A percentile compares a stretch with the other conserved stretches of the same genome.
These are phyloP conservation scores for Idaea straminata DNA, from an alignment of 2,888 invertebrate genomes.

Conservation along the genomic window DNA sequence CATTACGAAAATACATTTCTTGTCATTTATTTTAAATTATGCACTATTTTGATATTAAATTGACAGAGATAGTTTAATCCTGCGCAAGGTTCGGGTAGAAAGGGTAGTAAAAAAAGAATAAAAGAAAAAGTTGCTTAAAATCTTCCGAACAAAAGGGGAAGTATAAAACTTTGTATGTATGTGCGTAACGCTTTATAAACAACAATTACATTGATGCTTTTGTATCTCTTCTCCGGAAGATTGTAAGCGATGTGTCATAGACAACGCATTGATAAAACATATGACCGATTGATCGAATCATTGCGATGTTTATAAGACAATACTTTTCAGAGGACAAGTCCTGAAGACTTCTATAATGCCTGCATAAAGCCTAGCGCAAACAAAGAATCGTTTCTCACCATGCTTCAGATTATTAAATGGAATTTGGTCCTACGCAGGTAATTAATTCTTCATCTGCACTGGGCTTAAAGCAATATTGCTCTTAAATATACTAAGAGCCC, in stretches of 20 bases:
- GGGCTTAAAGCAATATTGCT: no score
- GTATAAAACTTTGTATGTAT: neutral
- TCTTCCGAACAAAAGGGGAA: neutral
- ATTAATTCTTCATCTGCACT: no score
- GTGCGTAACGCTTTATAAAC: neutral
- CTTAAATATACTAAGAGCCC: no score
- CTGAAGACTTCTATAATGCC: neutral
- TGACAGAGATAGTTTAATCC: conserved; percentile 6
- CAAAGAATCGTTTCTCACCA: neutral
- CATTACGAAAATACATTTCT: conserved; percentile 4
- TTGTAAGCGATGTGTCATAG: neutral
- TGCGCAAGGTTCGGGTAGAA: neutral
- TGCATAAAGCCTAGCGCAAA: neutral
- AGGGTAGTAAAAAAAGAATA: neutral
- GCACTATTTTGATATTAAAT: conserved; percentile 16
- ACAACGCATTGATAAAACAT: neutral
- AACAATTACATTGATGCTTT: neutral
- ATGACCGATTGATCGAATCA: neutral
- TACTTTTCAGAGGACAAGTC: neutral
- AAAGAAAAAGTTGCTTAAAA: neutral
- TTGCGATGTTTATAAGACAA: neutral
- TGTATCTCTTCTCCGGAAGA: neutral
- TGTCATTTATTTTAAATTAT: conserved; percentile 6
- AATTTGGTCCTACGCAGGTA: no score
- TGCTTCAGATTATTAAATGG: no score